A percentile compares a stretch with the other conserved stretches of the same genome.
Evolutionary conservation across 2,113 vertebrate genomes (phyloP).

Genomic region (Ceuthmochares aereus): DNA sequence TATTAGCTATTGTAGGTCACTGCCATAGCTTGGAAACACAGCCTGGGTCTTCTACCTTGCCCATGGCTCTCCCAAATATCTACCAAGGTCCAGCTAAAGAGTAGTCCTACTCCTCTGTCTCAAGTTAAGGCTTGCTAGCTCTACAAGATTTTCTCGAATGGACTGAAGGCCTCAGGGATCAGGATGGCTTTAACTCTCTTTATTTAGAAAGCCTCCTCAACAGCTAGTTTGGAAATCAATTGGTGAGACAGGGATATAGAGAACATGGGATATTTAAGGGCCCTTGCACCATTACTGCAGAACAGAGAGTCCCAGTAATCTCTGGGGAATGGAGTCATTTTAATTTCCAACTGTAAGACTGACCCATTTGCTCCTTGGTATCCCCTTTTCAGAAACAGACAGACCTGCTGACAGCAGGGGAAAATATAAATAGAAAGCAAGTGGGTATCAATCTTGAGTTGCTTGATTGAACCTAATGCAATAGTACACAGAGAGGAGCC

Average conservation of each 20-base stretch:
- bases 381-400: background rate
- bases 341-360: background rate
- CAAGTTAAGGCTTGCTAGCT: background rate
- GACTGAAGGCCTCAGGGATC: background rate
- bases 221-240: background rate
- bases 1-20: background rate
- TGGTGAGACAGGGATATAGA: background rate
- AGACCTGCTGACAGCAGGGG: background rate
- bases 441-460: background rate
- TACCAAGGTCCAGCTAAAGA: background rate
- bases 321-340: accelerated
- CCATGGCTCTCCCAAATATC: background rate
- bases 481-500: background rate
- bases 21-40: background rate
- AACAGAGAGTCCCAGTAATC: background rate
- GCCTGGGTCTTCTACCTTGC: background rate
- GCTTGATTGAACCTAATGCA: background rate
- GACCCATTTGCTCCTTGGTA: background rate
- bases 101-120: background rate
- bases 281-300: background rate
- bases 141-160: background rate
- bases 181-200: background rate
- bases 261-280: accelerated
- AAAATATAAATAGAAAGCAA: background rate
- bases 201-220: background rate